Percentiles rank a stretch among this genome's conserved stretches.
Evolutionary conservation across 2,797 vertebrate genomes (phyloP).

Genomic region (Acanthurus tractus): DNA sequence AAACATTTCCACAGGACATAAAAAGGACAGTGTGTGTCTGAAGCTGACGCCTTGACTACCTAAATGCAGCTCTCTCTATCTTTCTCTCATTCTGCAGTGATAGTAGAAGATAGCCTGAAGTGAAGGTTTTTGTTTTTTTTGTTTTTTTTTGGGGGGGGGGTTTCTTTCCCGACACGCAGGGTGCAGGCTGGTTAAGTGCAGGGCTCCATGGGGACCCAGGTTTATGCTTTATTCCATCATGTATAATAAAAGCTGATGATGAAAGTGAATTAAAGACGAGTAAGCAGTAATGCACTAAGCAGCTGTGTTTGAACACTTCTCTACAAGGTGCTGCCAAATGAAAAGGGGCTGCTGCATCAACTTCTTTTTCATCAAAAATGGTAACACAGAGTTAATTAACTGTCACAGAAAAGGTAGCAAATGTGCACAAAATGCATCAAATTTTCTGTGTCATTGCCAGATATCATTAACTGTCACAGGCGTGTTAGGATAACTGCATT

Average conservation of each 20-base stretch:
- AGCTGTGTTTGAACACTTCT: constrained; percentile 57
- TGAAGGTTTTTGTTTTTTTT: constrained; percentile 5
- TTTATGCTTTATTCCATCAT: constrained; percentile 32
- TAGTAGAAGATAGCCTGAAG: constrained; percentile 31
- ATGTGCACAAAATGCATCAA: constrained; percentile 4
- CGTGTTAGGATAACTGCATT: background rate
- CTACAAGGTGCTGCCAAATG: constrained; percentile 48
- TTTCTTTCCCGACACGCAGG: constrained; percentile 1
- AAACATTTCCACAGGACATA: constrained; percentile 52
- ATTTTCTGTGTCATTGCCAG: constrained; percentile 25
- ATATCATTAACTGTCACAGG: constrained; percentile 21
- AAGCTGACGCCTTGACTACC: constrained; percentile 30
- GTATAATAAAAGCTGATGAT: constrained; percentile 73
- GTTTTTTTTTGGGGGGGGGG: background rate
- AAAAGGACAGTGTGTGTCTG: constrained; percentile 43
- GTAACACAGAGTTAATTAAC: constrained; percentile 29
- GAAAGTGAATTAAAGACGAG: constrained; percentile 58
- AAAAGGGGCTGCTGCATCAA: constrained; percentile 48
- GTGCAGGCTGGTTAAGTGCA: constrained; percentile 41
- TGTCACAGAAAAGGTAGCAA: constrained; percentile 34
- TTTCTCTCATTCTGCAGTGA: constrained; percentile 25
- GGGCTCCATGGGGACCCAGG: constrained; percentile 24
- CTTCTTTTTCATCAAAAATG: constrained; percentile 32
- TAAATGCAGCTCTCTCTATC: constrained; percentile 14
- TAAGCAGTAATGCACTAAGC: constrained; percentile 60